phyloP scores from a whole-genome alignment of 2,797 vertebrate genomes.

The Notamacropus eugenii region DNA sequence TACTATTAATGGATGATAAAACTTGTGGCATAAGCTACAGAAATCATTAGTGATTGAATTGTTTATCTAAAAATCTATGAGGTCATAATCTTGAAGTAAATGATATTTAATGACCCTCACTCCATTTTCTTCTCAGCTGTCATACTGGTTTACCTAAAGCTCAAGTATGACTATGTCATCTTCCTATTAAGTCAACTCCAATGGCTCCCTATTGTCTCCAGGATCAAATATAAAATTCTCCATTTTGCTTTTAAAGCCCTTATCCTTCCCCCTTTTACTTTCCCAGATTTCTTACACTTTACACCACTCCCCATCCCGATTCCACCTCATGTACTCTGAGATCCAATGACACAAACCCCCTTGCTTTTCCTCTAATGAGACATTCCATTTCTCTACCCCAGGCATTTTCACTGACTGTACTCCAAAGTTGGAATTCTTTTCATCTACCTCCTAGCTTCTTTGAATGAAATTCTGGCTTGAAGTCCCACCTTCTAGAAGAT shows the following conservation, averaged over 20 bases:
- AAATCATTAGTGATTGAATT: neutral
- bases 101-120: neutral
- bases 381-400: neutral
- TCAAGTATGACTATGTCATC: neutral
- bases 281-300: neutral
- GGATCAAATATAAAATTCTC: neutral
- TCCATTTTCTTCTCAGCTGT: neutral
- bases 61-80: neutral
- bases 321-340: neutral
- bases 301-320: neutral
- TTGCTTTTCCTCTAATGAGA: neutral
- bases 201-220: neutral
- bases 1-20: slow-evolving; percentile 44
- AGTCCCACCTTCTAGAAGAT: neutral
- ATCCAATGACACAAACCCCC: neutral
- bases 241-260: neutral
- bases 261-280: neutral
- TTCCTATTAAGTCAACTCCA: neutral
- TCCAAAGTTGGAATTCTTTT: neutral
- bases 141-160: neutral
- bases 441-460: neutral
- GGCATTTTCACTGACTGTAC: neutral
- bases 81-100: neutral
- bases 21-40: slow-evolving; percentile 8
- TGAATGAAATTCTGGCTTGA: neutral